phyloP scores from a whole-genome alignment of 2,113 vertebrate genomes.

The Bagarius yarrelli region DNA sequence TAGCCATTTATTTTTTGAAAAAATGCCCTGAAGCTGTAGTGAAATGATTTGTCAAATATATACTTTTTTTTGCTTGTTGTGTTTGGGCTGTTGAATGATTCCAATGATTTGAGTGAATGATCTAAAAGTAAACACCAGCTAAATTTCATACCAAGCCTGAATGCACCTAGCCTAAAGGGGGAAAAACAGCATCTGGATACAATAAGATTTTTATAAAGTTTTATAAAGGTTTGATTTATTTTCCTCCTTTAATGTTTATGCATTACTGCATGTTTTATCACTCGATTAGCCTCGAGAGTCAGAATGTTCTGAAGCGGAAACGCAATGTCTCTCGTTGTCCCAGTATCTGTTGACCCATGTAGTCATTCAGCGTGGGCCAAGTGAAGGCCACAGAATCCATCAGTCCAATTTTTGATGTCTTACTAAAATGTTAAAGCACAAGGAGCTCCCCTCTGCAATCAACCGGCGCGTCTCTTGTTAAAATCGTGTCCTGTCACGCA shows the following conservation, averaged over 20 bases:
- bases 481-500: slow-evolving; percentile 24
- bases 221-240: neutral
- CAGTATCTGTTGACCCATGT: slow-evolving; percentile 11
- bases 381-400: slow-evolving; percentile 2
- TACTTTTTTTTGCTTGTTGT: neutral
- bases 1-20: too few relatives aligned
- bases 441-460: neutral
- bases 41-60: too few relatives aligned
- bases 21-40: too few relatives aligned
- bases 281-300: slow-evolving; percentile 9
- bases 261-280: slow-evolving; percentile 11
- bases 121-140: neutral
- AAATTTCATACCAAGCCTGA: neutral
- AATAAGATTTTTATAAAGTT: neutral
- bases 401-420: slow-evolving; percentile 23
- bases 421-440: slow-evolving; percentile 22
- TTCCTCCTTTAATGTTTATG: neutral
- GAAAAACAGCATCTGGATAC: too few relatives aligned
- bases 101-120: neutral
- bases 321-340: neutral
- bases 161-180: neutral
- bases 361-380: neutral
- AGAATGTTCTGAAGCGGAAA: slow-evolving; percentile 5
- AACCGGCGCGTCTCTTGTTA: slow-evolving; percentile 20
- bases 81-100: neutral